Base-by-base conservation (phyloP, 2,888 invertebrate genomes). In the Agrypnus murinus region DNA sequence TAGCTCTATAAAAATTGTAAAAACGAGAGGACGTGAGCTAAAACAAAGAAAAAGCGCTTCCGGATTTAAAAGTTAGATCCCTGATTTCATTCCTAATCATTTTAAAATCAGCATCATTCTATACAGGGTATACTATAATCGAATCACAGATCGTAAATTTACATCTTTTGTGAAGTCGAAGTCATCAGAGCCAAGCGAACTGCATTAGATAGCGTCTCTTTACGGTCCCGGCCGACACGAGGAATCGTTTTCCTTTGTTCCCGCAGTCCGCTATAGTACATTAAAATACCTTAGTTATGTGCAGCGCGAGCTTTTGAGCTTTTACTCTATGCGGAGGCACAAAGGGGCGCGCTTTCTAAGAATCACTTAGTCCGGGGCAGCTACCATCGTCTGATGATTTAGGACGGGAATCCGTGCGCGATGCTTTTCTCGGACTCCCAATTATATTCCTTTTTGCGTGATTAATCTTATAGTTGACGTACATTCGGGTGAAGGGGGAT, bases 271-370 rank as follows among this genome's bases (percentile, higher is more conserved):
- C 72, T 66, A 65, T 78, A 77, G 73, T 77, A 76, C 77, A 78
- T 78, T 77, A 78, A 78, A 78, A 77, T 78, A 78, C 77, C 76
- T 77, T 74, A 72, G 77, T 75, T 77, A 77, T 75, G 74, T 76
- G 75, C 74, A 71, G 60, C 46, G 74, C 71, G 71, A 71, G 69
- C 74, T 65, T 71, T 69, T 65, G 74, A 74, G 75, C 77, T 77
- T 75, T 77, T 77, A 77, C 75, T 77, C 73, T 65, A 62, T 73
- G 75, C 72, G 72, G 70, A 69, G 73, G 69, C 71, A 64, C 69
- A 59, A 62, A 70, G 67, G 66, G 45, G 58, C 25, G 36, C 68
- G 58, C 69, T 63, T 65, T 57, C 65, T 65, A 48, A 50, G 65
- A 66, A 71, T 66, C 62, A 53, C 53, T 66, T 60, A 48, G 36